Conservation (phyloP, 2,113 vertebrate genomes). For the Scytalopus superciliaris region DNA sequence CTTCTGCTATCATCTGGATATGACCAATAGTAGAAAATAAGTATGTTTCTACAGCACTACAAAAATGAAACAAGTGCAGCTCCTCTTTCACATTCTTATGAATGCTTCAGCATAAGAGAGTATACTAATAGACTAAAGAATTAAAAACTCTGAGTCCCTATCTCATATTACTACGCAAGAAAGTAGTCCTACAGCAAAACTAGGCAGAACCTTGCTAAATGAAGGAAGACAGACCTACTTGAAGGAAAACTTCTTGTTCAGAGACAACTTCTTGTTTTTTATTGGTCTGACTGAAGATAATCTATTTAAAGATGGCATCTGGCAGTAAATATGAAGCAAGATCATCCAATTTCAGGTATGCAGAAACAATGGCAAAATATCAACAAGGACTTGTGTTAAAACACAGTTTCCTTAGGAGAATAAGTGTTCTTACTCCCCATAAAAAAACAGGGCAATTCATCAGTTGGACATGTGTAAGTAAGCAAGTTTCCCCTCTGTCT, state of each 20-base stretch:
- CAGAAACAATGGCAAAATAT: not conserved
- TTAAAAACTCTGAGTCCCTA: not conserved
- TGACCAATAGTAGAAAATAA: not conserved
- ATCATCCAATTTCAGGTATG: not conserved
- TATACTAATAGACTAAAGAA: not conserved
- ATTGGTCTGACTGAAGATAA: not conserved
- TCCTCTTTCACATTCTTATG: not conserved
- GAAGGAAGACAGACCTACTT: not conserved
- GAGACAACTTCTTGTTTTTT: not conserved
- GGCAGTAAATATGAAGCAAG: not conserved
- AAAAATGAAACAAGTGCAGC: not conserved
- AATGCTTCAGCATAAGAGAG: not conserved
- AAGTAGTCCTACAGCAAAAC: not conserved
- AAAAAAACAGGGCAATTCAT: not conserved
- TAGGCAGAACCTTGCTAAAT: not conserved
- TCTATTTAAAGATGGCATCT: not conserved
- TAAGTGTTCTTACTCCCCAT: not conserved
- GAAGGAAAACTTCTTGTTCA: not conserved
- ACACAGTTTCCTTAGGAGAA: not conserved
- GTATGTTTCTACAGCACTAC: not conserved
- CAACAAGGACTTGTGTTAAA: not conserved
- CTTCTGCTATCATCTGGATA: not conserved
- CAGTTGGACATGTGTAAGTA: not conserved
- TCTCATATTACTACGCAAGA: not conserved
- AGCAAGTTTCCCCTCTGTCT: not conserved